Evolutionary conservation across 2,113 vertebrate species (phyloP).

Genomic region (Lutjanus erythropterus): DNA sequence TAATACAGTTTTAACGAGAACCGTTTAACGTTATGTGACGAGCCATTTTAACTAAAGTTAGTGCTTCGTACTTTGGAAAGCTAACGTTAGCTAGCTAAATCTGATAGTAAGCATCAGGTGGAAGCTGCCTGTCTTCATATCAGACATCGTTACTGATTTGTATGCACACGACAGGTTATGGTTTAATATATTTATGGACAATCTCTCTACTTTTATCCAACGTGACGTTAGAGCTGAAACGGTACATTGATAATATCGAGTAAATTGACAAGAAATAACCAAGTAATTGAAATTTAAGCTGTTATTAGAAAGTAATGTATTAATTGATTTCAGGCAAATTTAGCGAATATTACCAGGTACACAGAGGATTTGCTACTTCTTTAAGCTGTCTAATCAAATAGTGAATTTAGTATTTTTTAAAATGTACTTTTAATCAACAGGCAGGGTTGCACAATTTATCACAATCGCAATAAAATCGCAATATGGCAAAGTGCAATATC

Average conservation of each 20-base stretch:
- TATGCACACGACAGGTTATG: rapidly evolving
- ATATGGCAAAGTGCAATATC: too few relatives aligned
- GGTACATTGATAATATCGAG: not conserved
- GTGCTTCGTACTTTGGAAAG: rapidly evolving
- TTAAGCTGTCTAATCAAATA: not conserved
- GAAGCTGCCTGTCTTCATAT: not conserved
- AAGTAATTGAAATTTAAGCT: too few relatives aligned
- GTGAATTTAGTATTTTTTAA: not conserved
- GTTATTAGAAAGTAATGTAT: not conserved
- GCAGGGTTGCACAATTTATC: too few relatives aligned
- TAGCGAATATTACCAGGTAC: not conserved
- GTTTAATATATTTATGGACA: not conserved
- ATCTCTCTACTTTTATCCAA: rapidly evolving
- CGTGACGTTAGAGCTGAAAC: not conserved
- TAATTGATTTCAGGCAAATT: not conserved
- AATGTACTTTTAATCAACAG: too few relatives aligned
- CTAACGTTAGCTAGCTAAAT: constrained; percentile 8
- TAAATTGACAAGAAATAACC: not conserved
- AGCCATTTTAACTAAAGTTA: not conserved
- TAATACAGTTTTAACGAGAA: not conserved
- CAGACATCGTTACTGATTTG: not conserved
- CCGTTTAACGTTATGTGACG: not conserved
- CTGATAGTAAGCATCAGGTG: constrained; percentile 9
- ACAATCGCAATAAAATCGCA: too few relatives aligned
- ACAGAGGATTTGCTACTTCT: not conserved